Evolutionary conservation across 2,888 invertebrate species (phyloP).

Genomic region (Platycheirus rosarum): DNA sequence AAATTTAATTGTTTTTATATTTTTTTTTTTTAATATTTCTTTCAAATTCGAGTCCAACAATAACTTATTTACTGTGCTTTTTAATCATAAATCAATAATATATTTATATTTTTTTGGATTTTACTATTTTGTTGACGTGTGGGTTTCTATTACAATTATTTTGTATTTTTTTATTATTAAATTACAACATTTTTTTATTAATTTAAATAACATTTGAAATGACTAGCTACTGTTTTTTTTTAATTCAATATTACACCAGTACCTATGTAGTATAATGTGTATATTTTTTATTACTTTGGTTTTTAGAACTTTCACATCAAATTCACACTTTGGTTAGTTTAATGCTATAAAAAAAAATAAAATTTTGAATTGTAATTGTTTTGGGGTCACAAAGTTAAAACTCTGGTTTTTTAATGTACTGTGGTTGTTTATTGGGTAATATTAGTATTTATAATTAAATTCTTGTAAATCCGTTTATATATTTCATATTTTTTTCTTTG

Average conservation of each 20-base stretch:
- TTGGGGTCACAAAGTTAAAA: constrained; percentile 49
- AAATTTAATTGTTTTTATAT: constrained; percentile 55
- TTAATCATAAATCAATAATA: constrained; percentile 65
- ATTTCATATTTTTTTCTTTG: constrained; percentile 25
- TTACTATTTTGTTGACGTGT: constrained; percentile 73
- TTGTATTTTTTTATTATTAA: constrained; percentile 60
- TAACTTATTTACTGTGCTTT: constrained; percentile 71
- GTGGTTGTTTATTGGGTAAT: constrained; percentile 36
- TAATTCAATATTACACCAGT: constrained; percentile 74
- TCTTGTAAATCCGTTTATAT: constrained; percentile 52
- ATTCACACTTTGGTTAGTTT: constrained; percentile 74
- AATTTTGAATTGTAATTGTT: constrained; percentile 59
- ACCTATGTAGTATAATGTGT: constrained; percentile 67
- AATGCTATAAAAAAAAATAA: constrained; percentile 65
- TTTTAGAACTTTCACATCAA: constrained; percentile 71
- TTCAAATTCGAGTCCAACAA: constrained; percentile 74
- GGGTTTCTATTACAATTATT: constrained; percentile 62
- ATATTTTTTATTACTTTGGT: constrained; percentile 67
- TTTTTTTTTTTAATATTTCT: constrained; percentile 38
- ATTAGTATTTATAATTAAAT: constrained; percentile 35
- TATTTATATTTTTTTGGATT: constrained; percentile 46
- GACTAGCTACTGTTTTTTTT: constrained; percentile 67
- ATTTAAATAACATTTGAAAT: constrained; percentile 70
- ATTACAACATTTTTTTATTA: constrained; percentile 61
- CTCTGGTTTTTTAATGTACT: constrained; percentile 45